A percentile compares a stretch with the other conserved stretches of the same genome.
These are phyloP conservation scores for Eriocheir sinensis DNA, from an alignment of 1,140 invertebrate species.

Conservation along the genomic window DNA sequence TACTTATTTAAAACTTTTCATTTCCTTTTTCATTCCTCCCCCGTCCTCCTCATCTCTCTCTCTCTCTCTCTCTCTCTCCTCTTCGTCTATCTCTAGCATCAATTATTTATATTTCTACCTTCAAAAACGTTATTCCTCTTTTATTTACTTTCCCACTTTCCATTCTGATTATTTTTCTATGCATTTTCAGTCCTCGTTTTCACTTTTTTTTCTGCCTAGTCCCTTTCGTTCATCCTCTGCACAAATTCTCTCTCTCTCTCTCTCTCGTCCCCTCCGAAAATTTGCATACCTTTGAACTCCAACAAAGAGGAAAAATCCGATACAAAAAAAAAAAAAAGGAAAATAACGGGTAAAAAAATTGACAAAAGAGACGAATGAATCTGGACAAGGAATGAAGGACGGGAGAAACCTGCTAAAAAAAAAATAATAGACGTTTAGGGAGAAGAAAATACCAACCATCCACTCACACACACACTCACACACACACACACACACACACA, in stretches of 20 bases:
- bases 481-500: slow-evolving; percentile 40
- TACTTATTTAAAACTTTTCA: slow-evolving; percentile 4
- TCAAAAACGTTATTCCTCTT: neutral
- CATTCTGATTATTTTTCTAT: neutral
- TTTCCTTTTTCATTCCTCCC: neutral
- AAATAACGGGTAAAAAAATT: neutral
- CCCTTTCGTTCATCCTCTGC: neutral
- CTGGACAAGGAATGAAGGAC: neutral
- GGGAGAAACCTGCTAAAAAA: neutral
- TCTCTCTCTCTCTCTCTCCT: neutral
- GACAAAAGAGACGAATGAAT: slow-evolving; percentile 9
- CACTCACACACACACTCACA: slow-evolving; percentile 27
- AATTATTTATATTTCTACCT: too few species aligned
- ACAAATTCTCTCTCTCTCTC: slow-evolving; percentile 28
- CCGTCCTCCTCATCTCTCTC: neutral
- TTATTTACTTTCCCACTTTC: neutral
- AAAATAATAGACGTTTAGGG: neutral
- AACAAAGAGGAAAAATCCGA: neutral
- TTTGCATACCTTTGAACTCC: slow-evolving; percentile 6
- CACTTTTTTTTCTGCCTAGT: too few species aligned
- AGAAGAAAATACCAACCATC: neutral
- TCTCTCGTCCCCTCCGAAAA: neutral
- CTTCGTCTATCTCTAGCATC: neutral
- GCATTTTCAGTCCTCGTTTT: too few species aligned
- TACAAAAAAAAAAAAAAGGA: too few species aligned